Evolutionary conservation across 2,888 invertebrate genomes (phyloP).

Genomic region (Heliothis peltigera): DNA sequence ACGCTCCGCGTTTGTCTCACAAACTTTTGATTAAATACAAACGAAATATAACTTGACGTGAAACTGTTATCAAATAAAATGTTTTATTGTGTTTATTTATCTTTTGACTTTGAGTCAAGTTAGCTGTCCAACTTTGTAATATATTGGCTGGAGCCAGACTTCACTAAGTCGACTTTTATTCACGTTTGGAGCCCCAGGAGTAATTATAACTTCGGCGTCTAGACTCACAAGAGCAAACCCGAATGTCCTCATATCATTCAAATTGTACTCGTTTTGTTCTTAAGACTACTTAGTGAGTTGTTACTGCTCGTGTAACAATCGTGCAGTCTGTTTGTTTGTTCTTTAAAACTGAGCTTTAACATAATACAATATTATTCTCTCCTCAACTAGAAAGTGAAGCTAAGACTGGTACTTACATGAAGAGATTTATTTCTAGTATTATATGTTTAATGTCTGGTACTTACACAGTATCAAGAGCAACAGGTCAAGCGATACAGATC

Average conservation of each 20-base stretch:
- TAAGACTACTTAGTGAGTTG: not conserved
- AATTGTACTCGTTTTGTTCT: not conserved
- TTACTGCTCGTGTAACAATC: not conserved
- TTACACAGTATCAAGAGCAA: not conserved
- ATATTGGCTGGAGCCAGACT: conserved; percentile 15
- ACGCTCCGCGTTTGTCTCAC: conserved; percentile 18
- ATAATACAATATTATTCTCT: too few species aligned
- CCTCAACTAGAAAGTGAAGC: too few species aligned
- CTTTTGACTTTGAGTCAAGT: conserved; percentile 34
- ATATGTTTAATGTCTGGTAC: too few species aligned
- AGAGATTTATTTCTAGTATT: too few species aligned
- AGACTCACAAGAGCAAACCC: conserved; percentile 6
- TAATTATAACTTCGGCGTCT: conserved; percentile 23
- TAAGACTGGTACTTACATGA: too few species aligned
- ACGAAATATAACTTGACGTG: conserved; percentile 23
- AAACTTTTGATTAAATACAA: conserved; percentile 56
- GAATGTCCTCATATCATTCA: not conserved
- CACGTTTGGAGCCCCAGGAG: conserved; percentile 8
- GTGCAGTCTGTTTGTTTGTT: not conserved
- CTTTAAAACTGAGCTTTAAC: too few species aligned
- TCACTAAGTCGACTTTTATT: conserved; percentile 16
- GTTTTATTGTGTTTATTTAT: conserved; percentile 41
- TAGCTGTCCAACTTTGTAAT: conserved; percentile 21
- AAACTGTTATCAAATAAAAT: conserved; percentile 42
- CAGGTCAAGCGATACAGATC: not conserved